Conservation (phyloP, 1,140 invertebrate genomes). For the Lethrus apterus region DNA sequence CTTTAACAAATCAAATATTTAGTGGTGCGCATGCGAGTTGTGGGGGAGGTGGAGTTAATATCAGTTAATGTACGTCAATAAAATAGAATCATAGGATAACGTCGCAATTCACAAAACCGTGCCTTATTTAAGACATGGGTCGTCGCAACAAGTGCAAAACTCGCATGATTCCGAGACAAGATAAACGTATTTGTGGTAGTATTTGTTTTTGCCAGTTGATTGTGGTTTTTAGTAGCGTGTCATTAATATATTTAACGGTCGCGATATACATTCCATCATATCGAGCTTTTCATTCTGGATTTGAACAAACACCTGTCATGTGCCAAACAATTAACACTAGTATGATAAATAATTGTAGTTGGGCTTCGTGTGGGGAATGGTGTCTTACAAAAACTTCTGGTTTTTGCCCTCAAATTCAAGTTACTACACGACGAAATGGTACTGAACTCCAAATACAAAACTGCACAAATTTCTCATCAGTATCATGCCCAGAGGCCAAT, state of each 20-base stretch:
- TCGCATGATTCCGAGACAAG: conserved; percentile 70
- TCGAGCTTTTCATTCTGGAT: conserved; percentile 71
- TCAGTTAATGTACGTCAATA: no score
- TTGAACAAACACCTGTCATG: conserved; percentile 75
- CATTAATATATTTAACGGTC: conserved; percentile 79
- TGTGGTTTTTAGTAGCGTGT: conserved; percentile 76
- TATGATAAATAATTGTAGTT: conserved; percentile 73
- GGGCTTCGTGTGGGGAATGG: conserved; percentile 87
- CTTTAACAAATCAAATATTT: no score
- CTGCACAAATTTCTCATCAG: conserved; percentile 72
- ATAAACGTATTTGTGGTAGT: conserved; percentile 78
- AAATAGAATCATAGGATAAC: no score
- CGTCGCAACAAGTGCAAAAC: conserved; percentile 37
- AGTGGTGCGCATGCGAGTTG: no score
- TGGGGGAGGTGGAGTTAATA: no score
- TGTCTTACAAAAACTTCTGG: conserved; percentile 83
- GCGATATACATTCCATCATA: conserved; percentile 83
- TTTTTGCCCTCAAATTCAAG: conserved; percentile 79
- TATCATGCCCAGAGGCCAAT: conserved; percentile 54
- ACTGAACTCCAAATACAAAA: conserved; percentile 66
- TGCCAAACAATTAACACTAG: conserved; percentile 77
- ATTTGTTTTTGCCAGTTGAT: conserved; percentile 88
- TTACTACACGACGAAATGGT: conserved; percentile 74
- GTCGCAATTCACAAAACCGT: background rate
- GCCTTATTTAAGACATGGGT: conserved; percentile 26